Base-by-base conservation (phyloP, 2,113 vertebrate species). In the Merops nubicus region DNA sequence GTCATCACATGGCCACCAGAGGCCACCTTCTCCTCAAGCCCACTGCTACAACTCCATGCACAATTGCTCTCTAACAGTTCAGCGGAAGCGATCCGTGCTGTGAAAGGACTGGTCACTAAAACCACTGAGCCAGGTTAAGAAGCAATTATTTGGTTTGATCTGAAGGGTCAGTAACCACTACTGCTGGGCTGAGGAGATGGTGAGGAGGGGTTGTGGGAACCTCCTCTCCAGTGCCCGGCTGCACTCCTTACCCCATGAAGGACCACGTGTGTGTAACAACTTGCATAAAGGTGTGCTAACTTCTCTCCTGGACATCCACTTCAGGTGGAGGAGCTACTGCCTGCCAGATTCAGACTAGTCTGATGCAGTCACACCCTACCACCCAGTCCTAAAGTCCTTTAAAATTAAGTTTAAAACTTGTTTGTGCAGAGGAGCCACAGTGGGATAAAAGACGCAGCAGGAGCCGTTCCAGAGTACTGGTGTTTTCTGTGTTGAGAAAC, bases 401-500 rank as follows among this genome's bases (percentile, higher is more conserved):
- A 47, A 72, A 31, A 51, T 25, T 5, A 67, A 68, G 25, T 85
- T 38, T 47, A 77, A 84, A 62, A 26, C 15, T 29, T 42, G 19
- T 31, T 31, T 68, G 5, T 12, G 26, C n/a, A 70, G 50, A 91
- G 36, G 31, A 77, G 50, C 54, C 36, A 26, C 1, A 54, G 31
- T 3, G 22, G 36, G 51, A 78, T 4, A 72, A 59, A 43, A 4
- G 13, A 16, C 1, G 1, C 28, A 53, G 36, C 48, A 72, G 62
- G 1, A 76, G 73, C 51, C 10, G 3, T 9, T 51, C 53, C 34
- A 26, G 22, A 74, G 22, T 9, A 51, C 11, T 8, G 22, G 4
- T 0, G 1, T 33, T 15, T 72, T 50, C n/a, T 34, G 51, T 2
- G 18, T 1, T 0, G 1, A 84, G 56, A 73, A 88, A 70, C 43